Base-by-base conservation (phyloP, 2,113 vertebrate species). In the Myrmophylax atrothorax region DNA sequence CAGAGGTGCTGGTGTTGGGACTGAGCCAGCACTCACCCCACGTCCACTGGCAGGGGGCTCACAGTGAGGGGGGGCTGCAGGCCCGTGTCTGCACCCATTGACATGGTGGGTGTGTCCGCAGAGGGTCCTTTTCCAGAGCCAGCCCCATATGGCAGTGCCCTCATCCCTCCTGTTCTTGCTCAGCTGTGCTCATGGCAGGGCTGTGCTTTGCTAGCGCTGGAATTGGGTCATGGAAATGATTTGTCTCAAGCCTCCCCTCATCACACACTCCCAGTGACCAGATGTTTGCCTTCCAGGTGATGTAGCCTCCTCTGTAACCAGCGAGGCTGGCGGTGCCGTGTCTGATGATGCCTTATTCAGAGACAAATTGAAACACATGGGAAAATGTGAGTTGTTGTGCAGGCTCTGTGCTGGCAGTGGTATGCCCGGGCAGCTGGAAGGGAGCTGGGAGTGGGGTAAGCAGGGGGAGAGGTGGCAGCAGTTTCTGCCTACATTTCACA, bases 301-400 rank as follows among this genome's bases (percentile, higher is more conserved):
- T 4, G 96, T 75, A 53, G 96, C 94, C 78, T 91, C 97, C 60
- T 97, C 98, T 52, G 98, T 95, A 66, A 94, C 96, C 24, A 83
- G 97, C 31, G 99, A 99, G 37, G 91, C 98, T 40, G 97, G 97
- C 82, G 79, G 98, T 15, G 86, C 97, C 7, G 98, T 98, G 87
- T 99, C 99, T 42, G 99, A 99, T 63, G 99, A 99, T 74, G 99
- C 99, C 96, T 98, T 99, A 97, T 99, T 99, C 98, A 98, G 99
- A 97, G 99, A 99, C 98, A 99, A 99, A 96, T 96, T 99, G 93
- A 99, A 99, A 95, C 99, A 99, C 98, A 99, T 99, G 99, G 99
- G 99, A 8, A 99, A 99, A 98, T 99, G 99, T 99, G 98, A 99
- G 99, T 98, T 1, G 6, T 2, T 20, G 66, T 12, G 50, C 17